Percentiles rank a stretch among this genome's conserved stretches.
Evolutionary conservation across 2,888 invertebrate genomes (phyloP).

Genomic region (Biston betularia): DNA sequence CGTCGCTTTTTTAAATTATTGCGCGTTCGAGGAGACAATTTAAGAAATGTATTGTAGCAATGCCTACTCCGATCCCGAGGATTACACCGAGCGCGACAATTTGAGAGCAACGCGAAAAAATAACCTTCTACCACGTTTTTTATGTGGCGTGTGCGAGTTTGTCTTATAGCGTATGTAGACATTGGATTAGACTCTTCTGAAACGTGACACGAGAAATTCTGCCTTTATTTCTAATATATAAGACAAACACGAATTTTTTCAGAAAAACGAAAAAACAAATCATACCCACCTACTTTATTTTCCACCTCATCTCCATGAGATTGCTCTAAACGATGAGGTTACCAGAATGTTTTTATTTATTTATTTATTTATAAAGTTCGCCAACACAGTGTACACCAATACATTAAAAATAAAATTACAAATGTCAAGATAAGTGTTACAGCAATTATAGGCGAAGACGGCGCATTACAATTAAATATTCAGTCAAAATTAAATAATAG

Average conservation of each 20-base stretch:
- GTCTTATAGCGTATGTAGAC: conserved; percentile 8
- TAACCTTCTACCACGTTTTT: conserved; percentile 65
- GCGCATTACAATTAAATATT: too few species aligned
- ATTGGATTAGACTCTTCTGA: conserved; percentile 14
- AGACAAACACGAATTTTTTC: neutral
- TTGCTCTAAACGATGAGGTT: neutral
- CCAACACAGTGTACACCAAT: too few species aligned
- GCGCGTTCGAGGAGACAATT: conserved; percentile 78
- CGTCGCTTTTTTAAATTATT: conserved; percentile 72
- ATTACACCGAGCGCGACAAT: conserved; percentile 66
- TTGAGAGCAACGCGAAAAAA: conserved; percentile 65
- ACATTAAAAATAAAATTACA: too few species aligned
- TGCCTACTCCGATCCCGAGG: conserved; percentile 64
- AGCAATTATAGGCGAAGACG: too few species aligned
- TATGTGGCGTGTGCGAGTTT: conserved; percentile 35
- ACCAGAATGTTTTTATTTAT: neutral
- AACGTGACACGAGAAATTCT: conserved; percentile 17
- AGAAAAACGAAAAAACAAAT: neutral
- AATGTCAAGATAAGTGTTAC: too few species aligned
- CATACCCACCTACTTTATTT: too few species aligned
- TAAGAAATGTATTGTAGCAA: conserved; percentile 72
- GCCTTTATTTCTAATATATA: neutral
- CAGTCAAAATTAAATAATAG: too few species aligned
- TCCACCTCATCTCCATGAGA: too few species aligned
- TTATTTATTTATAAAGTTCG: too few species aligned